Evolutionary conservation across 1,140 invertebrate genomes (phyloP).

Genomic region (Solenopsis invicta): DNA sequence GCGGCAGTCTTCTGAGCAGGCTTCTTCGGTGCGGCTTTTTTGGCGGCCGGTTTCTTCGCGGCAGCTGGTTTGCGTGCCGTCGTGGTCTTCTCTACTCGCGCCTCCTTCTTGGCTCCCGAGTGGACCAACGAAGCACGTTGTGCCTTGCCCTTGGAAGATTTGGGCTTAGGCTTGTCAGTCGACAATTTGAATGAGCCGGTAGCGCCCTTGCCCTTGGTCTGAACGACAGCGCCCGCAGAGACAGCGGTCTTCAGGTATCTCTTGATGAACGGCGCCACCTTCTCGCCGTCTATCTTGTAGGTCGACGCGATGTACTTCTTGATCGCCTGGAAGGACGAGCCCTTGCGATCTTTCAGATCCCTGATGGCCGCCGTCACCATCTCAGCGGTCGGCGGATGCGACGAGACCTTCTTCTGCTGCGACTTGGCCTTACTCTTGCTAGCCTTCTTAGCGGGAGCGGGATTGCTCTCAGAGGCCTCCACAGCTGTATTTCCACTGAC

Average conservation of each 20-base stretch:
- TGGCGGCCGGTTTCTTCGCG: constrained; percentile 34
- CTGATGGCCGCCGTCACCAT: constrained; percentile 61
- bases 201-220: constrained; percentile 63
- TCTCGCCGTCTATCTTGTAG: constrained; percentile 55
- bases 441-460: constrained; percentile 22
- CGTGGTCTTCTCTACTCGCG: constrained; percentile 45
- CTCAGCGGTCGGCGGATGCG: constrained; percentile 46
- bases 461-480: background rate
- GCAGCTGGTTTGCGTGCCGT: constrained; percentile 21
- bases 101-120: background rate
- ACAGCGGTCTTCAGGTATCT: constrained; percentile 53
- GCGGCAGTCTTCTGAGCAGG: constrained; percentile 19
- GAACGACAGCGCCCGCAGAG: constrained; percentile 38
- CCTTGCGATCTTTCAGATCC: constrained; percentile 54
- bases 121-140: background rate
- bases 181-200: constrained; percentile 60
- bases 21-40: constrained; percentile 48
- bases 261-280: constrained; percentile 56
- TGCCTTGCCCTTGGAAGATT: constrained; percentile 35
- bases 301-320: constrained; percentile 61
- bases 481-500: constrained; percentile 23
- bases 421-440: constrained; percentile 38
- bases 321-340: constrained; percentile 59
- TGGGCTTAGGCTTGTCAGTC: background rate
- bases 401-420: constrained; percentile 8